Evolutionary conservation across 1,140 invertebrate species (phyloP).

Genomic region (Lordiphosa stackelbergi): DNA sequence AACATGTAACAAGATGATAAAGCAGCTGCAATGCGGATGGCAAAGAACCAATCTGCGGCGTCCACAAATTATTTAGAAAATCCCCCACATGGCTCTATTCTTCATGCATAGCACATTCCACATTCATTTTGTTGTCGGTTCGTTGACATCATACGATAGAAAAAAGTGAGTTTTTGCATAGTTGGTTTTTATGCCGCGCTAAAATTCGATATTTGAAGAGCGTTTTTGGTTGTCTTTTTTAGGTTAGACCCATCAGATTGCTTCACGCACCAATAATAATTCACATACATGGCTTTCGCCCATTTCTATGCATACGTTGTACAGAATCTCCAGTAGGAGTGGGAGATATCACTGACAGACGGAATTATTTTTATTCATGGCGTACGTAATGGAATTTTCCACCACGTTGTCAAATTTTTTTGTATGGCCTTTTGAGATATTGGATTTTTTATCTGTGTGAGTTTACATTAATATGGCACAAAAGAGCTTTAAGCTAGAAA

Average conservation of each 20-base stretch:
- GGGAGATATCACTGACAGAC: not conserved
- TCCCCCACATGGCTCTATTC: constrained; percentile 24
- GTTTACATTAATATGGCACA: no score
- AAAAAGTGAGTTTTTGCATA: constrained; percentile 45
- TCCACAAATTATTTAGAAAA: constrained; percentile 71
- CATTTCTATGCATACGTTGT: constrained; percentile 53
- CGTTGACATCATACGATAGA: constrained; percentile 55
- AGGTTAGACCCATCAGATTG: constrained; percentile 27
- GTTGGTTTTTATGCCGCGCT: constrained; percentile 25
- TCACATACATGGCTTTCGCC: constrained; percentile 57
- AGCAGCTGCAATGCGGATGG: constrained; percentile 24
- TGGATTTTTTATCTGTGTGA: constrained; percentile 48
- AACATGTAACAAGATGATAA: constrained; percentile 72
- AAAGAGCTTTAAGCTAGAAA: no score
- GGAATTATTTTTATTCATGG: constrained; percentile 12
- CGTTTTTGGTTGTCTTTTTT: constrained; percentile 12
- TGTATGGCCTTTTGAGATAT: constrained; percentile 17
- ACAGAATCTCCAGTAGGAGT: constrained; percentile 3
- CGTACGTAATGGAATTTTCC: constrained; percentile 56
- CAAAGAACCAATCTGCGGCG: constrained; percentile 33
- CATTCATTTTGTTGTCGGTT: constrained; percentile 66
- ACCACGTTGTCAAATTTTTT: constrained; percentile 19
- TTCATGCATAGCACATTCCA: constrained; percentile 49
- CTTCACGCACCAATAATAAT: constrained; percentile 72
- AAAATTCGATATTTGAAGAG: not conserved